Percentiles rank a stretch among this genome's conserved stretches.
Evolutionary conservation across 2,888 invertebrate species (phyloP).

Genomic region (Calephelis perditalis): DNA sequence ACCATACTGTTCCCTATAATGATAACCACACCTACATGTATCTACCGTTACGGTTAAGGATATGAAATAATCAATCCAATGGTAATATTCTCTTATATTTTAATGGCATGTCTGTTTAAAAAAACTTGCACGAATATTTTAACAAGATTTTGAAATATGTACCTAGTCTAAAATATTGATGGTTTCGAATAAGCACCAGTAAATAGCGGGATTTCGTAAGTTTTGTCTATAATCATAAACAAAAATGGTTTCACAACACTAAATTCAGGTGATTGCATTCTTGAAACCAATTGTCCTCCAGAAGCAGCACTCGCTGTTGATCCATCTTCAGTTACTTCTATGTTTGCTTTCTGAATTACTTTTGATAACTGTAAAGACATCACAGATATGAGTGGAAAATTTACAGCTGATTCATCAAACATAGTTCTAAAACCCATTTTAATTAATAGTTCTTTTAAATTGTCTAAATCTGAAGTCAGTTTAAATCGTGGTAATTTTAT

Average conservation of each 20-base stretch:
- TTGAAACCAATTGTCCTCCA: conserved; percentile 36
- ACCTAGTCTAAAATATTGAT: conserved; percentile 22
- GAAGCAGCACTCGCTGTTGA: conserved; percentile 47
- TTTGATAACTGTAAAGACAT: conserved; percentile 45
- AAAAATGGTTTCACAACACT: conserved; percentile 56
- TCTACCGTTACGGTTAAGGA: no score
- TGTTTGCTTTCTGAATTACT: conserved; percentile 59
- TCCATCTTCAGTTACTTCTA: conserved; percentile 61
- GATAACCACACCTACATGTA: no score
- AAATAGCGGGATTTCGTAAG: conserved; percentile 32
- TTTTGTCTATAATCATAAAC: conserved; percentile 64
- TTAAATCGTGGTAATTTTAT: conserved; percentile 80
- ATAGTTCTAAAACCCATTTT: conserved; percentile 58
- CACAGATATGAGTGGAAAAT: conserved; percentile 48
- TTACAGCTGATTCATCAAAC: conserved; percentile 45
- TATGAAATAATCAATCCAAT: no score
- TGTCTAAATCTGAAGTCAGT: conserved; percentile 64
- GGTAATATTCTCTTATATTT: no score
- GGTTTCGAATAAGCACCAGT: conserved; percentile 62
- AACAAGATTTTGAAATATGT: no score
- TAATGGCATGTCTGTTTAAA: no score
- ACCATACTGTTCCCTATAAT: no score
- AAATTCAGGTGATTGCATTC: conserved; percentile 39
- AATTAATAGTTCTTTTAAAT: conserved; percentile 58
- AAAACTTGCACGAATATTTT: no score